Percentiles rank a stretch among this genome's conserved stretches.
Evolutionary conservation across 2,888 invertebrate species (phyloP).

Genomic region (Thereva unica): DNA sequence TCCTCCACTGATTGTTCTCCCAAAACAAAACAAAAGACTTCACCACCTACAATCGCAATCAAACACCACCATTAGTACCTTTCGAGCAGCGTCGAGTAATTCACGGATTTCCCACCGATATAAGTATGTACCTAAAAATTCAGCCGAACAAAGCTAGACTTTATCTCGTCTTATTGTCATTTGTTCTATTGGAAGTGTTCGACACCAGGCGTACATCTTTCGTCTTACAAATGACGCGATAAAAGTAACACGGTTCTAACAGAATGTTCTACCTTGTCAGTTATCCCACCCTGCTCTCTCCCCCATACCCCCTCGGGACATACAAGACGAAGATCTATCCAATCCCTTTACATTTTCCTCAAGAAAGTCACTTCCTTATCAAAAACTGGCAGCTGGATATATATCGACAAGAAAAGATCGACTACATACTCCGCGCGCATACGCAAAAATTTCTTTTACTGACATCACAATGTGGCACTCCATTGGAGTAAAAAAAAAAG

Average conservation of each 20-base stretch:
- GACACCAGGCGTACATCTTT: constrained; percentile 10
- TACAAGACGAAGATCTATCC: background rate
- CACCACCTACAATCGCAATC: too few relatives aligned
- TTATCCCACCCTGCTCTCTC: background rate
- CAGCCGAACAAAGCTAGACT: too few relatives aligned
- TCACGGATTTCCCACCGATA: too few relatives aligned
- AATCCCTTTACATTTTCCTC: background rate
- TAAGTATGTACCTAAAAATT: too few relatives aligned
- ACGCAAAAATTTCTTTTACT: constrained; percentile 29
- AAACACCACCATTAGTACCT: too few relatives aligned
- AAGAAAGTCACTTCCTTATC: constrained; percentile 37
- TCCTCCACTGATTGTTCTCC: too few relatives aligned
- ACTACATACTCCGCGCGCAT: background rate
- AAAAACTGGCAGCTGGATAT: constrained; percentile 31
- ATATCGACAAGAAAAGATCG: constrained; percentile 23
- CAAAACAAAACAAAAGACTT: too few relatives aligned
- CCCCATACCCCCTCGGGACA: background rate
- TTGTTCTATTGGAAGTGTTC: constrained; percentile 16
- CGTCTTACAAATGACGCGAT: constrained; percentile 27
- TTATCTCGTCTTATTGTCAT: background rate
- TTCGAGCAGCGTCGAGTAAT: too few relatives aligned
- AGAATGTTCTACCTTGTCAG: background rate
- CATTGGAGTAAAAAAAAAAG: background rate
- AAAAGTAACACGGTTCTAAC: constrained; percentile 20
- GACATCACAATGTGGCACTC: constrained; percentile 29